A percentile compares a stretch with the other conserved stretches of the same genome.
These are phyloP conservation scores for Bilobella aurantiaca DNA, from an alignment of 1,140 invertebrate genomes.

Conservation along the genomic window DNA sequence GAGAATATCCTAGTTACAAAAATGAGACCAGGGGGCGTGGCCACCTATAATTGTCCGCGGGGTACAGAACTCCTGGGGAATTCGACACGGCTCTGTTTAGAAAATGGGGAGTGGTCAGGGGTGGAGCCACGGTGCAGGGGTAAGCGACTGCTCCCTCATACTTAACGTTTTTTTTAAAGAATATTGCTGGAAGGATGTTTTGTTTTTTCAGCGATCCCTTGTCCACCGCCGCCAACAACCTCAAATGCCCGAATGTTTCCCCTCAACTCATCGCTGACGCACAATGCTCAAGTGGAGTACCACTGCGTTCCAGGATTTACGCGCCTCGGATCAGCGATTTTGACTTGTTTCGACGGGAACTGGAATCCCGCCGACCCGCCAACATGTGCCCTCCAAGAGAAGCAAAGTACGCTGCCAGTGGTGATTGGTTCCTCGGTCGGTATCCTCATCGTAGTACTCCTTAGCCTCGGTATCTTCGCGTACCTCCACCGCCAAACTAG, in stretches of 20 bases:
- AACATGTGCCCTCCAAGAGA: conserved; percentile 25
- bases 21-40: neutral
- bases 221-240: conserved; percentile 61
- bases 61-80: conserved; percentile 46
- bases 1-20: conserved; percentile 2
- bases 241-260: conserved; percentile 76
- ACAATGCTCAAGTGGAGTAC: conserved; percentile 71
- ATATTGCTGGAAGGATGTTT: conserved; percentile 7
- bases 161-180: too few species aligned
- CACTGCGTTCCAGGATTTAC: conserved; percentile 76
- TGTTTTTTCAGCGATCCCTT: conserved; percentile 59
- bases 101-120: conserved; percentile 78
- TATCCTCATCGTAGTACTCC: conserved; percentile 37
- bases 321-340: conserved; percentile 51
- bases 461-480: conserved; percentile 37
- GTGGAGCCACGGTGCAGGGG: conserved; percentile 51
- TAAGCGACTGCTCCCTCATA: too few species aligned
- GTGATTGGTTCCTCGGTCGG: conserved; percentile 40
- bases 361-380: conserved; percentile 28
- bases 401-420: conserved; percentile 36
- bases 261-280: conserved; percentile 68
- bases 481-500: conserved; percentile 18
- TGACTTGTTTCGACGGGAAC: conserved; percentile 29
- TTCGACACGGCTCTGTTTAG: conserved; percentile 65
- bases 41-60: conserved; percentile 23